A percentile compares a stretch with the other conserved stretches of the same genome.
Evolutionary conservation across 2,888 invertebrate genomes (phyloP).

Genomic region (Odontothrips loti): DNA sequence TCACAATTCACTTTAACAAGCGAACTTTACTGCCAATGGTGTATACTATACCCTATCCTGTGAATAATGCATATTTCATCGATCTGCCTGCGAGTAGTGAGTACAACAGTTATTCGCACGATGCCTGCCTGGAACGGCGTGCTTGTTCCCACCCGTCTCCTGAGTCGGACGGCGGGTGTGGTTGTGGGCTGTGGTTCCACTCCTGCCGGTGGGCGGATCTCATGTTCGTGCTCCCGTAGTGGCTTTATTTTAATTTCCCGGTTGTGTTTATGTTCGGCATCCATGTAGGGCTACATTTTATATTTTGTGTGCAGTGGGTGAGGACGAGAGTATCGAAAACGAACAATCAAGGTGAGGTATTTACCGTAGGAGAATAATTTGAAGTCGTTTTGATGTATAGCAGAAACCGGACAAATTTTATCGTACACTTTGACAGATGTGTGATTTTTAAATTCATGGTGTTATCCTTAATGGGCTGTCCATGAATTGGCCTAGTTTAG

Average conservation of each 20-base stretch:
- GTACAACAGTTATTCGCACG: too few relatives aligned
- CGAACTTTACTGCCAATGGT: too few relatives aligned
- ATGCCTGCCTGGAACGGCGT: too few relatives aligned
- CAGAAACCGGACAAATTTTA: not conserved
- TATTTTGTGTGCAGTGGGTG: not conserved
- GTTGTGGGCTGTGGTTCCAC: not conserved
- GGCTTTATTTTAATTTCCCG: conserved; percentile 22
- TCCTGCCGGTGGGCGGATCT: conserved; percentile 20
- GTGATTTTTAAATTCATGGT: not conserved
- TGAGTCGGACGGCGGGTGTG: not conserved
- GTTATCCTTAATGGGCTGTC: not conserved
- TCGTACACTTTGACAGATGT: not conserved
- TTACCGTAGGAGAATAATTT: not conserved
- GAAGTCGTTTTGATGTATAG: not conserved
- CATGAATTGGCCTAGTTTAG: not conserved
- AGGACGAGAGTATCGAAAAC: not conserved
- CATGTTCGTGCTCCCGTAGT: not conserved
- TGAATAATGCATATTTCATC: too few relatives aligned
- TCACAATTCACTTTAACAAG: too few relatives aligned
- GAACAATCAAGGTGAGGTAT: not conserved
- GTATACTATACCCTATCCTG: too few relatives aligned
- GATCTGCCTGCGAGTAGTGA: too few relatives aligned
- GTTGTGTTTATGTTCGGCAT: conserved; percentile 14
- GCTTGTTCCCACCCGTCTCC: too few relatives aligned
- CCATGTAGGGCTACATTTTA: not conserved